These are phyloP conservation scores for Caenorhabditis parvicauda DNA, from an alignment of 2,888 invertebrate species.

Conservation along the genomic window DNA sequence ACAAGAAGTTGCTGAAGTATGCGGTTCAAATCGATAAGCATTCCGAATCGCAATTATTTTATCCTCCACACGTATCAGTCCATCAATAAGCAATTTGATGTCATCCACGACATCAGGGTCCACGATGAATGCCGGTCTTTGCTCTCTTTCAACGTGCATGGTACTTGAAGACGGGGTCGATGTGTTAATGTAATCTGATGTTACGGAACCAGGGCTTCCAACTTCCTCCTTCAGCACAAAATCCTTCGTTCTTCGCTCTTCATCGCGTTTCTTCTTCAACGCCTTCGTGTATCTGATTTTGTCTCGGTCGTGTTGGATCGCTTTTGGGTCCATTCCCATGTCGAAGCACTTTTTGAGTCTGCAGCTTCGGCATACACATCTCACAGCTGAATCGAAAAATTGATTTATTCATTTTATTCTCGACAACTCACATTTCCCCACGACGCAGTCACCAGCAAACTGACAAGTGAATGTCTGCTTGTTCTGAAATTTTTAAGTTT, in stretches of 20 bases:
- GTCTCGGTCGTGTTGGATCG: conserved; percentile 52
- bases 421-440: conserved; percentile 44
- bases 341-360: conserved; percentile 53
- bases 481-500: conserved; percentile 39
- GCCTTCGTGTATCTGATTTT: conserved; percentile 51
- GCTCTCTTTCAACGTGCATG: conserved; percentile 11
- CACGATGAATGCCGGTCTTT: neutral
- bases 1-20: conserved; percentile 38
- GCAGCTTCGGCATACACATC: conserved; percentile 51
- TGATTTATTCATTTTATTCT: neutral
- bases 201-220: conserved; percentile 34
- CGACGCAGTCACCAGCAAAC: conserved; percentile 45
- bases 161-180: conserved; percentile 47
- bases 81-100: conserved; percentile 30
- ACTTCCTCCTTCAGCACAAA: conserved; percentile 33
- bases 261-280: conserved; percentile 43
- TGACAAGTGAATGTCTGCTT: conserved; percentile 52
- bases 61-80: conserved; percentile 28
- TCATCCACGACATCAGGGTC: conserved; percentile 28
- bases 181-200: conserved; percentile 42
- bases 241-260: conserved; percentile 28
- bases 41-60: conserved; percentile 37
- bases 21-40: conserved; percentile 37
- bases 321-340: conserved; percentile 54
- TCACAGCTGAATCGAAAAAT: conserved; percentile 35